These are phyloP conservation scores for Scelioninae gen. 1 DNA, from an alignment of 2,888 invertebrate genomes.

Conservation along the genomic window DNA sequence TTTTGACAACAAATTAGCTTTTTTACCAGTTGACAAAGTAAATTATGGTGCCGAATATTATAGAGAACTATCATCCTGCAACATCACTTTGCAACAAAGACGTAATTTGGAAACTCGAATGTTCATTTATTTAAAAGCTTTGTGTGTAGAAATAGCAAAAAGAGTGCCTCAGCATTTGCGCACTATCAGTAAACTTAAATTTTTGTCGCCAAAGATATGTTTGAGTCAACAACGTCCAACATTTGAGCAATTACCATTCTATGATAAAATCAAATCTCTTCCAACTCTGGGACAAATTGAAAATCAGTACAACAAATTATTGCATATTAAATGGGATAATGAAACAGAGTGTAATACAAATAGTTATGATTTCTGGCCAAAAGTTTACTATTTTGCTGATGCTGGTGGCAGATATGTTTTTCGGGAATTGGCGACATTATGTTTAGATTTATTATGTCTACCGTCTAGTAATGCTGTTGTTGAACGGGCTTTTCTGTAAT, in stretches of 20 bases:
- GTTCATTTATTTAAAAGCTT: too few species aligned
- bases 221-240: conserved; percentile 33
- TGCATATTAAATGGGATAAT: conserved; percentile 25
- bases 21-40: too few species aligned
- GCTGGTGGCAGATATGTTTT: conserved; percentile 54
- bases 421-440: conserved; percentile 39
- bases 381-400: conserved; percentile 45
- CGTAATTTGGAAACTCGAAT: too few species aligned
- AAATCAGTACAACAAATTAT: conserved; percentile 41
- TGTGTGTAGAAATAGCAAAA: too few species aligned
- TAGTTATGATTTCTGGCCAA: conserved; percentile 48
- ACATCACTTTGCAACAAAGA: too few species aligned
- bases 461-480: conserved; percentile 61
- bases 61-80: too few species aligned
- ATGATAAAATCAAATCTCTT: conserved; percentile 3
- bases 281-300: conserved; percentile 35
- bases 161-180: too few species aligned
- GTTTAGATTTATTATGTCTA: conserved; percentile 39
- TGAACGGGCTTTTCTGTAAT: conserved; percentile 64
- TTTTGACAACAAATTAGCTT: too few species aligned
- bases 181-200: too few species aligned
- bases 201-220: conserved; percentile 33
- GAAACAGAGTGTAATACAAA: conserved; percentile 11
- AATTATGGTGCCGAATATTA: too few species aligned
- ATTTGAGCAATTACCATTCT: conserved; percentile 32